Evolutionary conservation across 2,113 vertebrate genomes (phyloP).

Genomic region (Oplegnathus fasciatus): DNA sequence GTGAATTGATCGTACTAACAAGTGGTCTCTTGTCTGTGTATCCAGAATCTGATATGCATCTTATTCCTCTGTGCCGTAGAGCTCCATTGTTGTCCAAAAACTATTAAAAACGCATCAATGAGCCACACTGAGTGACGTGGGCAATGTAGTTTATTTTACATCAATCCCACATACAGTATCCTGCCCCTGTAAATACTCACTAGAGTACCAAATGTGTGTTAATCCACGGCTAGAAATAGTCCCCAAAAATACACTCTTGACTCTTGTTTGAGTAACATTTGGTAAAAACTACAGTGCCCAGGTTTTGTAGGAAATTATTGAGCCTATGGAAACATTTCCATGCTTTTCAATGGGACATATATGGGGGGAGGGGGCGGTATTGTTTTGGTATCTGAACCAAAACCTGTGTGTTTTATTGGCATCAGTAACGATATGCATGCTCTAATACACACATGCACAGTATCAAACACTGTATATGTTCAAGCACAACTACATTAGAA

Average conservation of each 20-base stretch:
- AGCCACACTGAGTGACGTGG: neutral
- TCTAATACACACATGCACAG: neutral
- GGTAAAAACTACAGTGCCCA: neutral
- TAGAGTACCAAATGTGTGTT: neutral
- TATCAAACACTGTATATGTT: neutral
- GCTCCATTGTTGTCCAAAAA: neutral
- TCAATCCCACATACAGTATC: neutral
- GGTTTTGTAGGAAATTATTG: neutral
- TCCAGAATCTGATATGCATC: neutral
- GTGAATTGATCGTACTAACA: neutral
- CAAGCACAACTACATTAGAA: neutral
- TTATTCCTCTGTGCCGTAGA: neutral
- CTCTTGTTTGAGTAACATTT: neutral
- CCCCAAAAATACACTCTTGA: neutral
- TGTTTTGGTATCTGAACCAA: neutral
- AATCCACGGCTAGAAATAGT: neutral
- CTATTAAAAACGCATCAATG: neutral
- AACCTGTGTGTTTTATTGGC: neutral
- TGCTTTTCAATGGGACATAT: neutral
- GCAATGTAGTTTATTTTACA: neutral
- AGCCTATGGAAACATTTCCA: neutral
- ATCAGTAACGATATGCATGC: neutral
- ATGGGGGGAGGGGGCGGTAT: too few relatives aligned
- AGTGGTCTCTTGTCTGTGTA: neutral
- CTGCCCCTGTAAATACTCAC: neutral